Base-by-base conservation (phyloP, 2,888 invertebrate species). In the Harpalus rufipes region DNA sequence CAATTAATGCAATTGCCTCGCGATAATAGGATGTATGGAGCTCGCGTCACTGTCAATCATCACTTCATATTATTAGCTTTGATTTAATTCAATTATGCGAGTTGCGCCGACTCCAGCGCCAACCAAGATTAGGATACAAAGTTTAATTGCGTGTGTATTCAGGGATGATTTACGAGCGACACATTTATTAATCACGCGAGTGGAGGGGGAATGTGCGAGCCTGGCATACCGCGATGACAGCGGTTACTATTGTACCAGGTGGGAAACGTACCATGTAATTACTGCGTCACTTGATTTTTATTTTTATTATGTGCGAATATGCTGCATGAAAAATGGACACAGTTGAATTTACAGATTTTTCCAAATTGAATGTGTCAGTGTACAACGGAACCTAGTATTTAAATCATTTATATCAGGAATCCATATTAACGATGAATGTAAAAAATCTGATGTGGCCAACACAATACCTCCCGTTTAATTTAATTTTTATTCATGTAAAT, bases 121-220 rank as follows among this genome's bases (percentile, higher is more conserved):
- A 79, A 76, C 58, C 32, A 80, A 58, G 78, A 65, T 79, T 65
- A 79, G 78, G 84, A 79, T 79, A 79, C 84, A 84, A 78, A 84
- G 63, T 84, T 84, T 84, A 84, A 84, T 84, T 84, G 78, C 58
- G 18, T 84, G 78, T 78, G 84, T 84, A 79, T 76, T 78, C 51
- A 65, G 44, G 12, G 63, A 84, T 79, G 84, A 84, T 84, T 84
- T 84, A 84, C 79, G 84, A 84, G 78, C 84, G 39, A 39, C 12
- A 32, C 63, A 84, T 79, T 84, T 84, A 84, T 84, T 79, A 84
- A 84, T 84, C 68, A 84, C 12, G 72, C 12, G 14, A n/a, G 39
- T 32, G 32, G n/a, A 14, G 68, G 63, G 4, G 63, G 63, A 25
- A 12, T 25, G 21, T 21, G 63, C 25, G 63, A 8, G 25, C 63